These are phyloP conservation scores for Sebastes wilsoni DNA, from an alignment of 2,797 vertebrate genomes.

Conservation along the genomic window DNA sequence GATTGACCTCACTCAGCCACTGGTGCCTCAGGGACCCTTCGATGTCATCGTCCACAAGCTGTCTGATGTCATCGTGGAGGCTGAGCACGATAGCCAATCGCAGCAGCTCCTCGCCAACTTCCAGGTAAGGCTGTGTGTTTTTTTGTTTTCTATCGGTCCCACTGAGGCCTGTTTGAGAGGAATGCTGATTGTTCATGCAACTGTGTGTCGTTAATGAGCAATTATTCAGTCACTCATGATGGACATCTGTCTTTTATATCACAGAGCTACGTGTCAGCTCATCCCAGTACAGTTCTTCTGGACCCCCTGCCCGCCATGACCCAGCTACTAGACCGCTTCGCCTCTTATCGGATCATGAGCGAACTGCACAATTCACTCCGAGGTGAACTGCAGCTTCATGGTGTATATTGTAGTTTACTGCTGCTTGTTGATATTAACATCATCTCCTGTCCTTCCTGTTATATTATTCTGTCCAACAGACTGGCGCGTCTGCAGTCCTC, in stretches of 20 bases:
- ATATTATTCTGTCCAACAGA: conserved; percentile 45
- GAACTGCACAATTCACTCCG: conserved; percentile 71
- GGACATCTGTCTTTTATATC: not conserved
- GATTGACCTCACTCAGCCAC: conserved; percentile 78
- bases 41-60: conserved; percentile 84
- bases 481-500: conserved; percentile 76
- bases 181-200: not conserved
- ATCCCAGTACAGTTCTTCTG: conserved; percentile 77
- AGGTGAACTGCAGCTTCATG: conserved; percentile 55
- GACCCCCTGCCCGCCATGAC: conserved; percentile 82
- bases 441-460: not conserved
- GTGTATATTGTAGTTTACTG: not conserved
- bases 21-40: conserved; percentile 81
- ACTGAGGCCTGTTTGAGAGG: not conserved
- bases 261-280: conserved; percentile 76
- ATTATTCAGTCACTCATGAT: not conserved
- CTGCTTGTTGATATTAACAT: not conserved
- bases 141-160: not conserved
- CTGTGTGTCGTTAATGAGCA: not conserved
- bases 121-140: conserved; percentile 56
- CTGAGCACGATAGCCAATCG: conserved; percentile 75
- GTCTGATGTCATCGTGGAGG: conserved; percentile 83
- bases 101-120: conserved; percentile 78
- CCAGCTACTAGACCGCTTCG: conserved; percentile 80
- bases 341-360: conserved; percentile 80